A percentile compares a stretch with the other conserved stretches of the same genome.
phyloP scores from a whole-genome alignment of 2,797 vertebrate species.

The Erpetoichthys calabaricus region DNA sequence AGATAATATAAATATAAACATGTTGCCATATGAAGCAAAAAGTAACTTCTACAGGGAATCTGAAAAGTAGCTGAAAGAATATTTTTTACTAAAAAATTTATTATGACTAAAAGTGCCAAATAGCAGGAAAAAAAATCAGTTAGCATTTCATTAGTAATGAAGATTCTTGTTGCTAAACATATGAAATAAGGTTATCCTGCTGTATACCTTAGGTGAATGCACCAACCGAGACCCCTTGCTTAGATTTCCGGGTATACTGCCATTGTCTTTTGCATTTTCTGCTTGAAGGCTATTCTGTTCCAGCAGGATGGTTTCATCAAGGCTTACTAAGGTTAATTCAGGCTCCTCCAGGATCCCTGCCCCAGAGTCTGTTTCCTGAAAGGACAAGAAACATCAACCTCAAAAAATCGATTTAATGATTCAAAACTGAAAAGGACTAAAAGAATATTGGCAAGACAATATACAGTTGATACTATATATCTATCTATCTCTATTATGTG shows the following conservation, averaged over 20 bases:
- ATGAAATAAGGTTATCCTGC: no score
- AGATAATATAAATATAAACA: no score
- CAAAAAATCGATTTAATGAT: background rate
- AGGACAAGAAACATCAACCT: slow-evolving; percentile 1
- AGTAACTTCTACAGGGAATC: no score
- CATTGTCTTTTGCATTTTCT: slow-evolving; percentile 11
- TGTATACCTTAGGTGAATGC: slow-evolving; percentile 24
- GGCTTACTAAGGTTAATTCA: slow-evolving; percentile 61
- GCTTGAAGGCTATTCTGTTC: slow-evolving; percentile 35
- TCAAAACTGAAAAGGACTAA: background rate
- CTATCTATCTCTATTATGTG: no score
- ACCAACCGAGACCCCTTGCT: slow-evolving; percentile 6
- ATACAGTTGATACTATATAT: no score
- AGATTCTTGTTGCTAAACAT: no score
- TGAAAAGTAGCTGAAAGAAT: no score
- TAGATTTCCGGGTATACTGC: background rate
- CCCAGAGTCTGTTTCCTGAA: slow-evolving; percentile 45
- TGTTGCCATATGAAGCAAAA: no score
- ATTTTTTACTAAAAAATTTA: background rate
- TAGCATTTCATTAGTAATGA: background rate
- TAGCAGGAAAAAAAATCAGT: background rate
- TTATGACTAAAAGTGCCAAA: background rate
- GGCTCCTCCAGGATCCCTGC: slow-evolving; percentile 80
- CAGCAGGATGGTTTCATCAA: slow-evolving; percentile 50
- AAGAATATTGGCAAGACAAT: background rate